Conservation (phyloP, 2,888 invertebrate species). For the Drosophila neutralis region DNA sequence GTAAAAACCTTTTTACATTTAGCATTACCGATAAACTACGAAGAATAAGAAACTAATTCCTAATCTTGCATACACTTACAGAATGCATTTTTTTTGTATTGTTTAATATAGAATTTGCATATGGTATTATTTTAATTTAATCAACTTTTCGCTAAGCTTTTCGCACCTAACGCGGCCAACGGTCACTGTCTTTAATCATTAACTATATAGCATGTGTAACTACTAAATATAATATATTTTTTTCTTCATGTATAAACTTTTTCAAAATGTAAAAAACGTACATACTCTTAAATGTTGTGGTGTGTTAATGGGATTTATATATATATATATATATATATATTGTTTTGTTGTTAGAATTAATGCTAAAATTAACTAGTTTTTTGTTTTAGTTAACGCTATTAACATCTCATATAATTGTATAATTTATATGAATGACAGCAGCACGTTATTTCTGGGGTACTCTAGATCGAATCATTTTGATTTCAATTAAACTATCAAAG, state of each 20-base stretch:
- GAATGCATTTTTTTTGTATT: constrained; percentile 29
- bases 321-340: too few species aligned
- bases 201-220: constrained; percentile 53
- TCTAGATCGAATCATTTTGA: constrained; percentile 38
- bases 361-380: constrained; percentile 45
- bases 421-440: constrained; percentile 44
- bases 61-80: constrained; percentile 41
- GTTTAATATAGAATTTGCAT: constrained; percentile 35
- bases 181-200: constrained; percentile 56
- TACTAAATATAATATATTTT: constrained; percentile 53
- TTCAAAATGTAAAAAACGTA: constrained; percentile 78
- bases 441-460: constrained; percentile 27
- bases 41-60: constrained; percentile 60
- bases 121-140: constrained; percentile 34
- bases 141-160: constrained; percentile 45
- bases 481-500: constrained; percentile 63
- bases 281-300: constrained; percentile 38
- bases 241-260: constrained; percentile 67
- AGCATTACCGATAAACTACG: constrained; percentile 55
- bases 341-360: constrained; percentile 28
- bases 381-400: constrained; percentile 35
- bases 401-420: constrained; percentile 44
- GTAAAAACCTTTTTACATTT: constrained; percentile 61
- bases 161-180: constrained; percentile 31
- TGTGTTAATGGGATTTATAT: constrained; percentile 3